These are phyloP conservation scores for Drosophila atripex DNA, from an alignment of 2,888 invertebrate species.

Conservation along the genomic window DNA sequence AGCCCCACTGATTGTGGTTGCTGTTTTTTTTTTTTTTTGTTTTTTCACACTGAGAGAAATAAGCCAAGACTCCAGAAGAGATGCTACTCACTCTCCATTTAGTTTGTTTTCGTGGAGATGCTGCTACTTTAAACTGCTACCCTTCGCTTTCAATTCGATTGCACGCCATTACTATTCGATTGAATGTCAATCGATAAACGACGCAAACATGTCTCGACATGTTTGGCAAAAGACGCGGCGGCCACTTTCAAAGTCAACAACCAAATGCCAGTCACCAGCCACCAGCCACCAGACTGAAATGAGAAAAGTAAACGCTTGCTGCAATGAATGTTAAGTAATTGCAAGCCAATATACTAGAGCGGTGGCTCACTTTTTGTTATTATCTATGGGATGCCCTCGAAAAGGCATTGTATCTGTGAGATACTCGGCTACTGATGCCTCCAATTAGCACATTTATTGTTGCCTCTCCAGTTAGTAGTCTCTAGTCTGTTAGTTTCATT, in stretches of 20 bases:
- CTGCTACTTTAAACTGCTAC: no score
- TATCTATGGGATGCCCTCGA: neutral
- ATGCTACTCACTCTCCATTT: no score
- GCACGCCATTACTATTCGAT: no score
- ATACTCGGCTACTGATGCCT: conserved; percentile 4
- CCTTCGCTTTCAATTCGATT: no score
- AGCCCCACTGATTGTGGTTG: conserved; percentile 18
- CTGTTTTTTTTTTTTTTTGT: conserved; percentile 9
- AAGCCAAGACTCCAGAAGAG: no score
- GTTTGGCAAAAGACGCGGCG: no score
- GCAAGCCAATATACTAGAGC: no score
- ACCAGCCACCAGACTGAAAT: conserved; percentile 22
- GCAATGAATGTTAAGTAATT: conserved; percentile 47
- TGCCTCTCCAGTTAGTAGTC: neutral
- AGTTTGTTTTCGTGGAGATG: no score
- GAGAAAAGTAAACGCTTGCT: conserved; percentile 55
- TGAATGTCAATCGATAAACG: no score
- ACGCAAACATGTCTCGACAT: no score
- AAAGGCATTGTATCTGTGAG: conserved; percentile 6
- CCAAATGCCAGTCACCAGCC: conserved; percentile 9
- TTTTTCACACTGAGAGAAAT: conserved; percentile 12
- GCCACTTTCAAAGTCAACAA: conserved; percentile 58
- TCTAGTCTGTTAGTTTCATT: conserved; percentile 10
- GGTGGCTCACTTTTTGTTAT: neutral
- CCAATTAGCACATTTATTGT: conserved; percentile 9